These are phyloP conservation scores for Cheilosia impressa DNA, from an alignment of 2,888 invertebrate genomes.

Conservation along the genomic window DNA sequence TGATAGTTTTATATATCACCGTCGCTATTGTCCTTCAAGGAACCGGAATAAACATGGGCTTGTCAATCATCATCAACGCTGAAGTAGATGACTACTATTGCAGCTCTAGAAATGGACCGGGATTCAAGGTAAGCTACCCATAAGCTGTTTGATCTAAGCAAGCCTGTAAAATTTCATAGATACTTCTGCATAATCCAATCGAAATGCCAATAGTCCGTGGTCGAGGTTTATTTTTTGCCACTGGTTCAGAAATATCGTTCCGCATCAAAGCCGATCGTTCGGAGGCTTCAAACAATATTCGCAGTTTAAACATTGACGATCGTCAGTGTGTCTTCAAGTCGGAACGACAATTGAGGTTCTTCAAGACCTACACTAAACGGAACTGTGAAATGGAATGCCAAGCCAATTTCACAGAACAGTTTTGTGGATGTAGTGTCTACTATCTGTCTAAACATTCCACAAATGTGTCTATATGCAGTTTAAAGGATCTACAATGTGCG, in stretches of 20 bases:
- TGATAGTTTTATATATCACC: too few species aligned
- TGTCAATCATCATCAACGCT: conserved; percentile 88
- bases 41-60: conserved; percentile 88
- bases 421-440: conserved; percentile 79
- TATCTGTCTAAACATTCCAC: conserved; percentile 85
- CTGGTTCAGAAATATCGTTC: conserved; percentile 88
- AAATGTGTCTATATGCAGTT: conserved; percentile 88
- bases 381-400: conserved; percentile 87
- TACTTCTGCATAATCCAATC: conserved; percentile 88
- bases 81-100: conserved; percentile 90
- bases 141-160: background rate
- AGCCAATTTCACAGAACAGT: conserved; percentile 11
- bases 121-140: conserved; percentile 83
- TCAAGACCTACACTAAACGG: conserved; percentile 81
- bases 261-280: conserved; percentile 87
- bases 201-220: conserved; percentile 91
- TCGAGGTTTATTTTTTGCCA: conserved; percentile 88
- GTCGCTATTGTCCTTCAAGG: conserved; percentile 78
- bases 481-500: conserved; percentile 87
- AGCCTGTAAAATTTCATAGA: conserved; percentile 77
- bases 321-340: conserved; percentile 89
- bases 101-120: conserved; percentile 88
- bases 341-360: conserved; percentile 88
- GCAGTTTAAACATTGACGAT: conserved; percentile 86
- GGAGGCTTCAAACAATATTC: conserved; percentile 86